A percentile compares a stretch with the other conserved stretches of the same genome.
These are phyloP conservation scores for Lasioglossum figueresi DNA, from an alignment of 2,888 invertebrate species.

Conservation along the genomic window DNA sequence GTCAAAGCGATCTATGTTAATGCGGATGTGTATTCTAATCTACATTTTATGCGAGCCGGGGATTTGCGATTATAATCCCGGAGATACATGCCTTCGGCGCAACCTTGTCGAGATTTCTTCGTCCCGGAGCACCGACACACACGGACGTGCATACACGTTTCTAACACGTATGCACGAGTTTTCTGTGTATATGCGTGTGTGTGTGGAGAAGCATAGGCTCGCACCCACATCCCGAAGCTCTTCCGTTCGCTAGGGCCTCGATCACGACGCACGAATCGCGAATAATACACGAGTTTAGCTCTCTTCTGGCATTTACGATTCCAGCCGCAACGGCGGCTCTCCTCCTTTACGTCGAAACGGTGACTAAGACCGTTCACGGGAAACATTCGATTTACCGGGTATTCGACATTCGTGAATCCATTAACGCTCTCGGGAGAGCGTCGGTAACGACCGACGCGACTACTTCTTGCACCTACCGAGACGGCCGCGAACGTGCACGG, in stretches of 20 bases:
- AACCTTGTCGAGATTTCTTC: conserved; percentile 51
- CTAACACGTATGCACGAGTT: background rate
- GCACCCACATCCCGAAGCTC: conserved; percentile 19
- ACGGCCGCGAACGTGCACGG: conserved; percentile 61
- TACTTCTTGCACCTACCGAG: conserved; percentile 60
- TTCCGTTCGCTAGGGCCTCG: conserved; percentile 9
- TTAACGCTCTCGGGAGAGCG: conserved; percentile 59
- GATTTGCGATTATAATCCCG: conserved; percentile 74
- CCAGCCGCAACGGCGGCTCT: conserved; percentile 48
- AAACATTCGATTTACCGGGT: conserved; percentile 65
- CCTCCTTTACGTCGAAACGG: conserved; percentile 48
- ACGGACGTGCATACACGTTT: background rate
- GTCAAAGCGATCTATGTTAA: conserved; percentile 67
- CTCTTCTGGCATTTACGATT: conserved; percentile 64
- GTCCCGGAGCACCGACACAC: conserved; percentile 20
- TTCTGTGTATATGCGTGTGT: background rate
- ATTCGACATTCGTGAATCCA: conserved; percentile 70
- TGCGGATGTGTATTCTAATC: conserved; percentile 68
- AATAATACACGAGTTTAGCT: conserved; percentile 38
- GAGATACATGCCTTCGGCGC: conserved; percentile 51
- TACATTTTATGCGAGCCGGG: conserved; percentile 70
- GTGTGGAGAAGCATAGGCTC: background rate
- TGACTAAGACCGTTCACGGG: conserved; percentile 76
- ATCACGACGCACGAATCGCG: conserved; percentile 34
- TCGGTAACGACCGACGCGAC: conserved; percentile 58